Evolutionary conservation across 2,888 invertebrate genomes (phyloP).

Genomic region (Amiota communis): DNA sequence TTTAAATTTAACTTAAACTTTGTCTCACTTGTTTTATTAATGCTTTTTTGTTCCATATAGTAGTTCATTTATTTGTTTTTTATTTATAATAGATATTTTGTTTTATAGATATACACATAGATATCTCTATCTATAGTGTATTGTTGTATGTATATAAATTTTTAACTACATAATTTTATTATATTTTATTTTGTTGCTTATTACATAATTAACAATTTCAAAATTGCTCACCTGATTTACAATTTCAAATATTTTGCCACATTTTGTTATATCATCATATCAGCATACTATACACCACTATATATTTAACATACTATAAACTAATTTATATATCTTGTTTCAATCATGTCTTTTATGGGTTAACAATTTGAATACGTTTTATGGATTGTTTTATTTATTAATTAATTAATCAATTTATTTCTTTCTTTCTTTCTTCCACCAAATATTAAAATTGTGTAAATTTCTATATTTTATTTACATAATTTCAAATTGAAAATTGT

Average conservation of each 20-base stretch:
- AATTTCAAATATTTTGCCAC: conserved; percentile 32
- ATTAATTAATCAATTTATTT: conserved; percentile 30
- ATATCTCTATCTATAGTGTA: background rate
- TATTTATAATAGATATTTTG: too few relatives aligned
- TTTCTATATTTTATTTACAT: conserved; percentile 12
- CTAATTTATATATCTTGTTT: too few relatives aligned
- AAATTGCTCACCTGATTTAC: conserved; percentile 63
- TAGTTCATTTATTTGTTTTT: too few relatives aligned
- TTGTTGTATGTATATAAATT: background rate
- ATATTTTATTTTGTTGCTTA: conserved; percentile 38
- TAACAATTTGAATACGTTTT: conserved; percentile 38
- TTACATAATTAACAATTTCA: conserved; percentile 63
- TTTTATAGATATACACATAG: background rate
- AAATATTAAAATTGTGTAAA: too few relatives aligned
- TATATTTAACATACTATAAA: too few relatives aligned
- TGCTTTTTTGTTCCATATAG: too few relatives aligned
- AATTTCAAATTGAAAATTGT: conserved; percentile 44
- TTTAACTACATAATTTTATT: background rate
- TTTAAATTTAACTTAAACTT: too few relatives aligned
- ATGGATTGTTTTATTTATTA: conserved; percentile 41
- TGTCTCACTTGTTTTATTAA: too few relatives aligned
- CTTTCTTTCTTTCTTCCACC: conserved; percentile 16
- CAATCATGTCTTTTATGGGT: conserved; percentile 21
- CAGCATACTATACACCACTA: too few relatives aligned
- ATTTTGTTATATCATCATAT: background rate